Conservation (phyloP, 1,140 invertebrate species). For the Ceratina calcarata region DNA sequence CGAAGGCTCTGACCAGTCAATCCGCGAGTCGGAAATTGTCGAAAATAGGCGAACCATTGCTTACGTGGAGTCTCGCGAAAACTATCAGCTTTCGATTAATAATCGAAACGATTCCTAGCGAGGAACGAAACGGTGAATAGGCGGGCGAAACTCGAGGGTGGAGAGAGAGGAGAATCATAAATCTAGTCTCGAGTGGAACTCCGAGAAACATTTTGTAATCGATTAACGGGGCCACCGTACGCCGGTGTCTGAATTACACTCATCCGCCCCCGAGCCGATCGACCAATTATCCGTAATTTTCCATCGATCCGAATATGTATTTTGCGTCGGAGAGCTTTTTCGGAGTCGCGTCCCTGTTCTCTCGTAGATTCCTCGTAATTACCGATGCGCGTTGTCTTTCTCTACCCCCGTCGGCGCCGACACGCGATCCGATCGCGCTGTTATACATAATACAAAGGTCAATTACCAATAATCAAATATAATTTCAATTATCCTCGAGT, state of each 20-base stretch:
- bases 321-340: conserved; percentile 18
- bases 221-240: conserved; percentile 65
- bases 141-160: neutral
- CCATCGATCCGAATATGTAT: conserved; percentile 63
- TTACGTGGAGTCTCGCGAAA: conserved; percentile 27
- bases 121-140: neutral
- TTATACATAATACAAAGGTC: neutral
- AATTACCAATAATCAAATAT: neutral
- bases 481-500: neutral
- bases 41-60: conserved; percentile 31
- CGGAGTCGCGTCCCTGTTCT: neutral
- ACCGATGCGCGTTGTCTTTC: neutral
- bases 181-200: conserved; percentile 43
- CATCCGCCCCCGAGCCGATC: conserved; percentile 46
- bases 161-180: conserved; percentile 24
- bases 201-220: conserved; percentile 65
- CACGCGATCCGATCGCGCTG: neutral
- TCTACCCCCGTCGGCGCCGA: too few relatives aligned
- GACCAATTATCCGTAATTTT: conserved; percentile 69
- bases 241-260: conserved; percentile 71
- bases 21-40: conserved; percentile 58
- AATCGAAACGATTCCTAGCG: neutral
- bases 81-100: conserved; percentile 19
- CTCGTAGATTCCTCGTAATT: neutral
- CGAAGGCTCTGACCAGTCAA: conserved; percentile 20